Conservation (phyloP, 2,113 vertebrate species). For the Oryzias celebensis region DNA sequence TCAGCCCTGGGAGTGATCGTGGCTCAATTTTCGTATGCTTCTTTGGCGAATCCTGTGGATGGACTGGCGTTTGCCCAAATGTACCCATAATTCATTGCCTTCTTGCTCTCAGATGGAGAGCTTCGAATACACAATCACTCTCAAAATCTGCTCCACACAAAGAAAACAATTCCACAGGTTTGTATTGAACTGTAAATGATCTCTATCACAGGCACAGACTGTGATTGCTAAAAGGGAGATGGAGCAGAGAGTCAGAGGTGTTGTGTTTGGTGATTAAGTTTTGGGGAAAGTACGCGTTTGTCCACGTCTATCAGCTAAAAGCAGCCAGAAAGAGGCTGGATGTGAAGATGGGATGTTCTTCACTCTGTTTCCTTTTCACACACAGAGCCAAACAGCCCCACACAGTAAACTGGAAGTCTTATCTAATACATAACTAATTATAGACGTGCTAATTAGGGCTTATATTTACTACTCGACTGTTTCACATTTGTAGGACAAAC, state of each 20-base stretch:
- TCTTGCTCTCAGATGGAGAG: slow-evolving; percentile 33
- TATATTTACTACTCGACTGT: slow-evolving; percentile 30
- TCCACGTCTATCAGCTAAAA: slow-evolving; percentile 37
- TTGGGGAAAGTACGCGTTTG: no score
- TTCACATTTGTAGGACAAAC: not conserved
- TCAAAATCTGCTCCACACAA: slow-evolving; percentile 35
- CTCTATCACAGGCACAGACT: slow-evolving; percentile 38
- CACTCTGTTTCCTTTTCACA: slow-evolving; percentile 50
- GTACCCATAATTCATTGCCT: slow-evolving; percentile 53
- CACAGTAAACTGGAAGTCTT: slow-evolving; percentile 38
- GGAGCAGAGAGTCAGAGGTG: slow-evolving; percentile 5
- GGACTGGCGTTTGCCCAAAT: slow-evolving; percentile 40
- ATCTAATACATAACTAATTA: slow-evolving; percentile 30
- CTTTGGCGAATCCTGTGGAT: slow-evolving; percentile 42
- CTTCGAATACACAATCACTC: slow-evolving; percentile 39
- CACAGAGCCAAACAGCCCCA: slow-evolving; percentile 31
- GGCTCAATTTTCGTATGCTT: slow-evolving; percentile 64
- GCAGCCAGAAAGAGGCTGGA: slow-evolving; percentile 35
- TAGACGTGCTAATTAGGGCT: not conserved
- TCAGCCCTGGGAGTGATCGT: slow-evolving; percentile 65
- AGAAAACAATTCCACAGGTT: slow-evolving; percentile 52
- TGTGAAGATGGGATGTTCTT: slow-evolving; percentile 45
- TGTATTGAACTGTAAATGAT: slow-evolving; percentile 58
- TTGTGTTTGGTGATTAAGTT: slow-evolving; percentile 31
- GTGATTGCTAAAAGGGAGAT: slow-evolving; percentile 38